Percentiles rank a stretch among this genome's conserved stretches.
Conservation (phyloP, 64 coral and sea anemone species). For the Stichodactyla helianthus region DNA sequence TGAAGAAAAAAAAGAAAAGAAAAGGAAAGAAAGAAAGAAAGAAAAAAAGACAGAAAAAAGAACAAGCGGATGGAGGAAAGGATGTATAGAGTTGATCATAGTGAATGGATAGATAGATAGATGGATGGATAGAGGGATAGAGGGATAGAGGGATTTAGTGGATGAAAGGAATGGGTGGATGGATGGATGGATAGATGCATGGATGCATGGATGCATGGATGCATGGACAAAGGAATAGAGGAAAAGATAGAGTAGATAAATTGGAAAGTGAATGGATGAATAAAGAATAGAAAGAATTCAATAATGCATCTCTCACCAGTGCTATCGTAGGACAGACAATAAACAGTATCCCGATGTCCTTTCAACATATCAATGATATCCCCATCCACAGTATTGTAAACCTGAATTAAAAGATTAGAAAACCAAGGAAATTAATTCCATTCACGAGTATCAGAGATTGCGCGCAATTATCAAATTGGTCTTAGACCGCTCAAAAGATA, state of each 20-base stretch:
- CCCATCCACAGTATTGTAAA: conserved; percentile 69
- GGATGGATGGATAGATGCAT: background rate
- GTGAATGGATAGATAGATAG: too few species aligned
- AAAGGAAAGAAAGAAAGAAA: too few species aligned
- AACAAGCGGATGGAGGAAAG: too few species aligned
- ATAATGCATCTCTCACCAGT: conserved; percentile 47
- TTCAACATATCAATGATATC: conserved; percentile 76
- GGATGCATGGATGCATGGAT: background rate
- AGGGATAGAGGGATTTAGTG: too few species aligned
- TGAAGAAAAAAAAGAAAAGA: too few species aligned
- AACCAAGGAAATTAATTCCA: background rate
- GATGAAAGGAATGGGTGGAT: background rate
- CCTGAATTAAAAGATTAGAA: conserved; percentile 28
- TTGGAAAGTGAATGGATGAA: too few species aligned
- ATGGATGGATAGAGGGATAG: too few species aligned
- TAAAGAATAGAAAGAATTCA: background rate
- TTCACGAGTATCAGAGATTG: background rate
- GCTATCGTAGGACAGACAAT: conserved; percentile 67
- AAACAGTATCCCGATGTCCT: conserved; percentile 80
- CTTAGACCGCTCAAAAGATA: background rate
- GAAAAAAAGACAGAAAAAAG: too few species aligned
- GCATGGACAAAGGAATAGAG: background rate
- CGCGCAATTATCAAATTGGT: background rate
- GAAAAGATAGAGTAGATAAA: background rate
- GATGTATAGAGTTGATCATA: too few species aligned